phyloP scores from a whole-genome alignment of 2,797 vertebrate genomes.

The Protonibea diacanthus region DNA sequence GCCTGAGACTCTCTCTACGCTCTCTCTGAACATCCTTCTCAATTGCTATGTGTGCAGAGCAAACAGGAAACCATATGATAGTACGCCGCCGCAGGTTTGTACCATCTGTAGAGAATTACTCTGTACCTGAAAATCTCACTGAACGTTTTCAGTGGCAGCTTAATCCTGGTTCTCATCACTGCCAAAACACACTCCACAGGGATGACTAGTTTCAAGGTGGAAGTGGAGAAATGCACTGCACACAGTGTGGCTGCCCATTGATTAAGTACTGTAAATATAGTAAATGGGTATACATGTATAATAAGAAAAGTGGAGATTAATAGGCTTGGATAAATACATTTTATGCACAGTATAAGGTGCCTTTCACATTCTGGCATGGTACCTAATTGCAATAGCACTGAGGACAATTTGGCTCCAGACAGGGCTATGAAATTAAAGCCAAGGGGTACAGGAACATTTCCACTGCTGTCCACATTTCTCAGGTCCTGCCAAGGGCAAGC shows the following conservation, averaged over 20 bases:
- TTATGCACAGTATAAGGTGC: slow-evolving; percentile 17
- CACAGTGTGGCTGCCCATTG: slow-evolving; percentile 1
- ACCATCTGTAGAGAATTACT: slow-evolving; percentile 33
- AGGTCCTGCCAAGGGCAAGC: background rate
- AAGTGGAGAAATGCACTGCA: slow-evolving; percentile 22
- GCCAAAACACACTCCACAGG: slow-evolving; percentile 33
- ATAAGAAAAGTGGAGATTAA: slow-evolving; percentile 13
- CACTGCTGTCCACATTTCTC: slow-evolving; percentile 21
- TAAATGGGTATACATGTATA: background rate
- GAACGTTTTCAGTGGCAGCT: slow-evolving; percentile 40
- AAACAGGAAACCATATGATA: slow-evolving; percentile 57
- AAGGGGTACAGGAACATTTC: slow-evolving; percentile 28
- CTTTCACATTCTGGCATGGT: slow-evolving; percentile 42
- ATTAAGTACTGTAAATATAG: background rate
- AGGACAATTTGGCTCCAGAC: slow-evolving; percentile 33
- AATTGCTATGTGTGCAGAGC: slow-evolving; percentile 23
- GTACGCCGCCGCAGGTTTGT: slow-evolving; percentile 13
- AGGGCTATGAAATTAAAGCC: slow-evolving; percentile 22
- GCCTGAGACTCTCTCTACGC: slow-evolving; percentile 2
- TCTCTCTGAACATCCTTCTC: background rate
- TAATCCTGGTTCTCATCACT: slow-evolving; percentile 28
- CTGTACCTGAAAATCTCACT: slow-evolving; percentile 46
- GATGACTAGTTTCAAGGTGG: slow-evolving; percentile 29
- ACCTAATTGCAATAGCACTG: slow-evolving; percentile 31
- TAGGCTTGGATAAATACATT: slow-evolving; percentile 19